A percentile compares a stretch with the other conserved stretches of the same genome.
Evolutionary conservation across 2,113 vertebrate genomes (phyloP).

Genomic region (Pangasianodon hypophthalmus): DNA sequence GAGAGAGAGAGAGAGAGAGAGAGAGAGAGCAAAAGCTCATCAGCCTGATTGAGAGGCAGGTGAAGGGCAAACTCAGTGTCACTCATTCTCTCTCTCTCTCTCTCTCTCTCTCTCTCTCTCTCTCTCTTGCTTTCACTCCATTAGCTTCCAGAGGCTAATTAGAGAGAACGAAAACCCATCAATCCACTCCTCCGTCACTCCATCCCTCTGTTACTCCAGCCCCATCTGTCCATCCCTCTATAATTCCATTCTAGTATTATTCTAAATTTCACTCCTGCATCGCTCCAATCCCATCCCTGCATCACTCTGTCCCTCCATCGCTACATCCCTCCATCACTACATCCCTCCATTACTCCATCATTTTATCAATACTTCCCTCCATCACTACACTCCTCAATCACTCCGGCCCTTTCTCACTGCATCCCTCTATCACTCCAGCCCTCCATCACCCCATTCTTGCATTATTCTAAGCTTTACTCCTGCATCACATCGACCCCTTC

Average conservation of each 20-base stretch:
- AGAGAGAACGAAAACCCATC: constrained; percentile 66
- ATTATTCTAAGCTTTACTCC: too few relatives aligned
- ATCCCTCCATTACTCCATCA: not conserved
- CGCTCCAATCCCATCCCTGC: not conserved
- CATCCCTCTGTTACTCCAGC: constrained; percentile 59
- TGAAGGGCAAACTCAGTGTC: constrained; percentile 91
- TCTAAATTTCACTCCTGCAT: not conserved
- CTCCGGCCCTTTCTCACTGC: not conserved
- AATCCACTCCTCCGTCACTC: not conserved
- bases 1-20: not conserved
- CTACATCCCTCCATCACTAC: not conserved
- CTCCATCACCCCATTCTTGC: not conserved
- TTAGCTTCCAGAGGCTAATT: constrained; percentile 90
- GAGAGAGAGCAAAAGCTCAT: constrained; percentile 82
- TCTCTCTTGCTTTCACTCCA: constrained; percentile 78
- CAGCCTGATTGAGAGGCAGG: constrained; percentile 98
- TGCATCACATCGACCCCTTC: not conserved
- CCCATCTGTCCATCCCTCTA: not conserved
- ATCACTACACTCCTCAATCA: not conserved
- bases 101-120: constrained; percentile 71
- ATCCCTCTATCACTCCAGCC: not conserved
- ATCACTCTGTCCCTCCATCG: not conserved
- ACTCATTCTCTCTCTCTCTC: constrained; percentile 82
- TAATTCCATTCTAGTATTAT: not conserved
- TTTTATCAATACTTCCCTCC: not conserved